Evolutionary conservation across 2,888 invertebrate genomes (phyloP).

Genomic region (Endomychus coccineus): DNA sequence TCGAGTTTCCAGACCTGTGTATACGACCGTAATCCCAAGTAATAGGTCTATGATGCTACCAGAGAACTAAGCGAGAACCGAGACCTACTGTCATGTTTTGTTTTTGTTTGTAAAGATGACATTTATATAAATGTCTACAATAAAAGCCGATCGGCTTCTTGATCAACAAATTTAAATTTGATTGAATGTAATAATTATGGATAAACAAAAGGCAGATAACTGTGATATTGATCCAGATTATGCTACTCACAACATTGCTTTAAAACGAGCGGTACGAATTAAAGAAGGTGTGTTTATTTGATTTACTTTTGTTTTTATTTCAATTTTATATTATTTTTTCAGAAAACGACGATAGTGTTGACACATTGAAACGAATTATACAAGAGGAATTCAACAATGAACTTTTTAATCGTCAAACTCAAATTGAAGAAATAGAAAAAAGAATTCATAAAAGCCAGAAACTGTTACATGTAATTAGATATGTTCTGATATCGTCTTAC

Average conservation of each 20-base stretch:
- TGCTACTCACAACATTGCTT: conserved; percentile 30
- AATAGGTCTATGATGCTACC: too few relatives aligned
- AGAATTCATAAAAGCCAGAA: conserved; percentile 53
- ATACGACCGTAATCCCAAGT: too few relatives aligned
- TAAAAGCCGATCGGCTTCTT: too few relatives aligned
- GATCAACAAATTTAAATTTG: background rate
- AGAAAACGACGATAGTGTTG: conserved; percentile 46
- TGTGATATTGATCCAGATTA: conserved; percentile 35
- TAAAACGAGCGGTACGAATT: conserved; percentile 31
- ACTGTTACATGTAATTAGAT: conserved; percentile 52
- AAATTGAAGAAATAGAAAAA: conserved; percentile 62
- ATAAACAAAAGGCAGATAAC: conserved; percentile 10
- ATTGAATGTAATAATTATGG: conserved; percentile 5
- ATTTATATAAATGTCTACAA: too few relatives aligned
- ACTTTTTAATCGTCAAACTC: conserved; percentile 59
- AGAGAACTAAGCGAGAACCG: too few relatives aligned
- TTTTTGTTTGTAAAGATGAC: too few relatives aligned
- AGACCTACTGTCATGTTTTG: too few relatives aligned
- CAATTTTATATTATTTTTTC: conserved; percentile 18
- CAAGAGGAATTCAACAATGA: conserved; percentile 66
- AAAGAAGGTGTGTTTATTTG: conserved; percentile 29
- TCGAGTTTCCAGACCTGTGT: too few relatives aligned
- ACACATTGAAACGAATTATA: conserved; percentile 60
- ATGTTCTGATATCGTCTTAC: conserved; percentile 53
- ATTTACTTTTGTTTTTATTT: background rate